Conservation (phyloP, 2,113 vertebrate genomes). For the Varanus komodoensis region DNA sequence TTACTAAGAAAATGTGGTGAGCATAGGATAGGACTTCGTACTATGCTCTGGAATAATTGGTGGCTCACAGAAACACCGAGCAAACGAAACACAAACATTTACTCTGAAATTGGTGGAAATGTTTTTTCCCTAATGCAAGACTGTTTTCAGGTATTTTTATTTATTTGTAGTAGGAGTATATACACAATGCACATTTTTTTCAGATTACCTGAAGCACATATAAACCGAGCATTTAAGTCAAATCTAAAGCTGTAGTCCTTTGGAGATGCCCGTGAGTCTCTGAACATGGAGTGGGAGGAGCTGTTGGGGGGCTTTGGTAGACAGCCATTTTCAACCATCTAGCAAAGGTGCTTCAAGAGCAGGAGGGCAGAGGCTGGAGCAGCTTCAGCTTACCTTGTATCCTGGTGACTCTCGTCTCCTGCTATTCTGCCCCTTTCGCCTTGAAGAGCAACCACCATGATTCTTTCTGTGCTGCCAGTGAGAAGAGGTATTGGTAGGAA, state of each 20-base stretch:
- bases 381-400: too few relatives aligned
- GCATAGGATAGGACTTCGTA: background rate
- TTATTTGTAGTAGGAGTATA: background rate
- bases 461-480: too few relatives aligned
- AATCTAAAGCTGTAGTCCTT: background rate
- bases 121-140: background rate
- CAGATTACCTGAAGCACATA: background rate
- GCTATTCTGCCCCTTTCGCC: too few relatives aligned
- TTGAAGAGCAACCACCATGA: too few relatives aligned
- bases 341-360: too few relatives aligned
- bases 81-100: background rate
- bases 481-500: too few relatives aligned
- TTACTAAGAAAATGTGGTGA: conserved; percentile 18
- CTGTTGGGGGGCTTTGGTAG: too few relatives aligned
- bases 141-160: background rate
- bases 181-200: background rate
- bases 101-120: background rate
- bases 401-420: too few relatives aligned
- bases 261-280: too few relatives aligned
- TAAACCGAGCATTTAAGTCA: background rate
- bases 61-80: background rate
- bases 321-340: too few relatives aligned
- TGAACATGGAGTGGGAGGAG: too few relatives aligned
- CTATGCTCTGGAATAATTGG: background rate
- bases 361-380: too few relatives aligned